Conservation (phyloP, 2,888 invertebrate genomes). For the Drosophila kambysellisi region DNA sequence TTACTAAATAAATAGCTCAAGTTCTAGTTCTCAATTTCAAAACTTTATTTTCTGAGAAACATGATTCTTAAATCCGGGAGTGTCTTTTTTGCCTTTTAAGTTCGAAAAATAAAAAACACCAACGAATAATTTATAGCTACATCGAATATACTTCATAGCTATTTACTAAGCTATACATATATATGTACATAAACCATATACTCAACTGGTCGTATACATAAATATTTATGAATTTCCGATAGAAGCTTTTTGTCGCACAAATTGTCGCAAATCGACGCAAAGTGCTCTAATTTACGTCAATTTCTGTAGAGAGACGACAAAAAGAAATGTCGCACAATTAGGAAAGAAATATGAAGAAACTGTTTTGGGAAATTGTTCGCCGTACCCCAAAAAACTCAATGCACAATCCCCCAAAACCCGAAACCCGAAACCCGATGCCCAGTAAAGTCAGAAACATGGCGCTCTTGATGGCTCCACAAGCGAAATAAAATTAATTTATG, state of each 20-base stretch:
- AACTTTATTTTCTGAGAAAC: neutral
- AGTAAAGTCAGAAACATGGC: constrained; percentile 35
- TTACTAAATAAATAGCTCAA: neutral
- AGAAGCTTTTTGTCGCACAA: constrained; percentile 55
- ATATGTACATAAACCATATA: constrained; percentile 40
- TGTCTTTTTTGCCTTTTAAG: neutral
- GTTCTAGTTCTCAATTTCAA: neutral
- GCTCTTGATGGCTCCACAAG: constrained; percentile 49
- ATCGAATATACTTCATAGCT: neutral
- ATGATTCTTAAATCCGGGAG: neutral
- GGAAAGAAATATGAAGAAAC: constrained; percentile 72
- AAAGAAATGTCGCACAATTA: constrained; percentile 71
- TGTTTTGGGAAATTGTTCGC: constrained; percentile 50
- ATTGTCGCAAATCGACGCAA: constrained; percentile 77
- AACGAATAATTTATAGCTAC: constrained; percentile 6
- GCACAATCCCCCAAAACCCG: neutral
- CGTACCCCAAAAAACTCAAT: constrained; percentile 17
- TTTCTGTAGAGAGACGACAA: constrained; percentile 56
- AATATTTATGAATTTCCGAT: constrained; percentile 74
- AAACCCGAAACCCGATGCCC: neutral
- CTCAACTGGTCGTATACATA: constrained; percentile 57
- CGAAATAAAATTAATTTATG: constrained; percentile 82
- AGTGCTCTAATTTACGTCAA: constrained; percentile 79
- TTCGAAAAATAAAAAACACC: no score
- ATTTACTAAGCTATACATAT: constrained; percentile 3